phyloP scores from a whole-genome alignment of 2,113 vertebrate species.

The Ciconia boyciana region DNA sequence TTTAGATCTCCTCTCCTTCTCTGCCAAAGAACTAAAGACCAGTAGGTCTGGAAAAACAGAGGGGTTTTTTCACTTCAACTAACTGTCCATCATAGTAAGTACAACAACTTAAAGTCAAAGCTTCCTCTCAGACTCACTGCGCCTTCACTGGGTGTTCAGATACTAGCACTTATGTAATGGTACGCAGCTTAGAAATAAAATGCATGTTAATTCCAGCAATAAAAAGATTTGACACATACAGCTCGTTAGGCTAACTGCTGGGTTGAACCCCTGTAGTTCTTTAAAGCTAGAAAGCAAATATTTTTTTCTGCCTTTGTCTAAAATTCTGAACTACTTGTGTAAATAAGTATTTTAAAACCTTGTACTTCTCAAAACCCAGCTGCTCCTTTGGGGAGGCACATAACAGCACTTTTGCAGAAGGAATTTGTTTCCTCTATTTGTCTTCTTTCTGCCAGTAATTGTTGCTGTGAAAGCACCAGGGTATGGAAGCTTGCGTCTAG shows the following conservation, averaged over 20 bases:
- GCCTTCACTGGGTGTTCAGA: not conserved
- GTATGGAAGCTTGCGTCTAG: not conserved
- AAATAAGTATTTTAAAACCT: not conserved
- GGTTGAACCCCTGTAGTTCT: not conserved
- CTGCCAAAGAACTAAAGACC: not conserved
- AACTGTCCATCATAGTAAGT: not conserved
- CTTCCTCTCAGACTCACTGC: not conserved
- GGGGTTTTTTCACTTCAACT: not conserved
- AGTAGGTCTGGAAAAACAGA: not conserved
- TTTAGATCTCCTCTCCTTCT: not conserved
- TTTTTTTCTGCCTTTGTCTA: not conserved
- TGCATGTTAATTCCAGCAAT: not conserved
- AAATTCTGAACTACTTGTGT: not conserved
- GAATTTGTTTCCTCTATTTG: not conserved
- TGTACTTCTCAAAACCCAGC: not conserved
- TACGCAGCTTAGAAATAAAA: not conserved
- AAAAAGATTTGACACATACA: not conserved
- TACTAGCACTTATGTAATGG: not conserved
- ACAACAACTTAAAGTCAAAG: not conserved
- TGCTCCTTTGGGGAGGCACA: not conserved
- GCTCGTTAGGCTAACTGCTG: not conserved
- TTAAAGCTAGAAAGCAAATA: not conserved
- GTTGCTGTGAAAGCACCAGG: not conserved
- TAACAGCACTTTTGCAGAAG: not conserved
- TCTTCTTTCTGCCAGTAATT: constrained; percentile 2